These are phyloP conservation scores for Cirrhinus mrigala DNA, from an alignment of 2,797 vertebrate species.

Conservation along the genomic window DNA sequence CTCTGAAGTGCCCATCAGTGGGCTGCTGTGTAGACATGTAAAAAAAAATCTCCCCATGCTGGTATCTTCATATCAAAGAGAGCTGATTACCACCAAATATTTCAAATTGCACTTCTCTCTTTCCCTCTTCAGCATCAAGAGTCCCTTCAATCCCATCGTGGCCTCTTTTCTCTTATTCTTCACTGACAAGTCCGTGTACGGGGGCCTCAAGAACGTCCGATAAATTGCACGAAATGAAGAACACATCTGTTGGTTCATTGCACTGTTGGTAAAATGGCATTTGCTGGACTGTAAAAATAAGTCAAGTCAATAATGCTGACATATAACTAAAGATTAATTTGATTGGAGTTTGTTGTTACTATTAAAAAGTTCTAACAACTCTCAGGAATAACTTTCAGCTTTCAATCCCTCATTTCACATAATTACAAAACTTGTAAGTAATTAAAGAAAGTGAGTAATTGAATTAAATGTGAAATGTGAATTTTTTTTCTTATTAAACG, in stretches of 20 bases:
- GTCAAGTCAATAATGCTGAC: background rate
- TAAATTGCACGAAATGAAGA: constrained; percentile 22
- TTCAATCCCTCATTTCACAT: too few species aligned
- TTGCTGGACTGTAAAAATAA: background rate
- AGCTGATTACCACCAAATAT: constrained; percentile 62
- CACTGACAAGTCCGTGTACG: constrained; percentile 3
- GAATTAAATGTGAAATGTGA: too few species aligned
- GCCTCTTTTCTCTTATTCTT: constrained; percentile 43
- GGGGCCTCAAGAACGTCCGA: background rate
- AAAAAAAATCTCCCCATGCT: constrained; percentile 36
- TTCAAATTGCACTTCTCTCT: constrained; percentile 56
- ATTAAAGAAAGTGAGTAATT: too few species aligned
- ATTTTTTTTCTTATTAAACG: too few species aligned
- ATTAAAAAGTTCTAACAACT: too few species aligned
- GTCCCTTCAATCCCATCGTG: constrained; percentile 48
- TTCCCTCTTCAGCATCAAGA: constrained; percentile 59
- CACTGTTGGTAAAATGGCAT: background rate
- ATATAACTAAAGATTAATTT: background rate
- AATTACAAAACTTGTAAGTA: too few species aligned
- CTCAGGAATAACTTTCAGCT: too few species aligned
- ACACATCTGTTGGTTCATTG: background rate
- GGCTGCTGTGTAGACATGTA: constrained; percentile 49
- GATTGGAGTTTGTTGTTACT: background rate
- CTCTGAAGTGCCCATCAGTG: constrained; percentile 56
- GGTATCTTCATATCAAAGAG: constrained; percentile 58